Conservation (phyloP, 2,888 invertebrate genomes). For the Mactromeris polynyma region DNA sequence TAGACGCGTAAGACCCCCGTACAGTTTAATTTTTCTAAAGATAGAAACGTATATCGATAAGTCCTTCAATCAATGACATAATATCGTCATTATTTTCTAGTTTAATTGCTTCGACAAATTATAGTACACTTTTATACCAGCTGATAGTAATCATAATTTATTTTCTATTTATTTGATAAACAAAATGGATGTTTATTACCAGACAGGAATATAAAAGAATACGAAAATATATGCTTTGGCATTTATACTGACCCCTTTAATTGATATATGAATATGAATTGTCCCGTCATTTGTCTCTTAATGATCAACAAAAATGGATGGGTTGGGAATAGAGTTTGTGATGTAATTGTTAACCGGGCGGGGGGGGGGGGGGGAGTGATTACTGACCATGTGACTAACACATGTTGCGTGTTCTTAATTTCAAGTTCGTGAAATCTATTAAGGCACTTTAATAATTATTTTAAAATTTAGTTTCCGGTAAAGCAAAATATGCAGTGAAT, state of each 20-base stretch:
- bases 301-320: not conserved
- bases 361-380: not conserved
- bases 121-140: not conserved
- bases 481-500: too few species aligned
- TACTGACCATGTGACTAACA: too few species aligned
- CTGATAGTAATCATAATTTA: slow-evolving; percentile 32
- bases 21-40: slow-evolving; percentile 44
- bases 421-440: too few species aligned
- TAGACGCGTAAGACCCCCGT: slow-evolving; percentile 32
- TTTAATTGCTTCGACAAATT: slow-evolving; percentile 25
- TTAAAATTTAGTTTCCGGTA: too few species aligned
- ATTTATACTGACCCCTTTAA: not conserved
- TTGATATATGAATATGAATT: not conserved
- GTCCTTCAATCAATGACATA: slow-evolving; percentile 12
- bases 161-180: slow-evolving; percentile 26
- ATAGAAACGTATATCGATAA: slow-evolving; percentile 31
- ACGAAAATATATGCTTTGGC: not conserved
- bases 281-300: not conserved
- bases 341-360: not conserved
- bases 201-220: not conserved
- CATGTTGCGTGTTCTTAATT: too few species aligned
- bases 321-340: not conserved
- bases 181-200: not conserved
- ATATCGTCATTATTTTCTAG: slow-evolving; percentile 10
- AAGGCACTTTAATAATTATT: too few species aligned